Conservation (phyloP, 1,140 invertebrate genomes). For the Drosophila gunungcola region DNA sequence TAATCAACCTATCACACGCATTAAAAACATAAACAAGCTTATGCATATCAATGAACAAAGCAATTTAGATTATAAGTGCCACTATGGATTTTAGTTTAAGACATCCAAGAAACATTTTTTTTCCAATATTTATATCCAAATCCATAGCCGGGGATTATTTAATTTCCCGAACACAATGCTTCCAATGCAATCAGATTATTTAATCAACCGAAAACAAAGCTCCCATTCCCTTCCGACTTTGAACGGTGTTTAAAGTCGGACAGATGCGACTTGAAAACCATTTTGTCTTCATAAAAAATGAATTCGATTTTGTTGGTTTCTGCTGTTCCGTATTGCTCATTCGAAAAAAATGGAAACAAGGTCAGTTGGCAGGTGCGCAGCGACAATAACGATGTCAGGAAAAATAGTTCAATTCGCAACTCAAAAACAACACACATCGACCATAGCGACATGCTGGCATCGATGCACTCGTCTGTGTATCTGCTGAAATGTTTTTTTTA, state of each 20-base stretch:
- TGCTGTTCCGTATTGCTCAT: constrained; percentile 7
- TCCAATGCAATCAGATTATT: background rate
- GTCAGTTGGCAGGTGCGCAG: constrained; percentile 46
- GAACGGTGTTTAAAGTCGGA: constrained; percentile 5
- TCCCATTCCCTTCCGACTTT: background rate
- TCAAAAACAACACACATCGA: constrained; percentile 35
- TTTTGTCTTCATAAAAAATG: constrained; percentile 42
- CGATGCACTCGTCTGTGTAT: constrained; percentile 10
- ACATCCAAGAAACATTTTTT: no score
- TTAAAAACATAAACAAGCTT: no score
- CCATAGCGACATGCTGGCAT: constrained; percentile 13
- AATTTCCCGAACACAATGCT: background rate
- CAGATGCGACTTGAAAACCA: constrained; percentile 33
- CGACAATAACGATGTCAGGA: constrained; percentile 43
- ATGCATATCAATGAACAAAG: no score
- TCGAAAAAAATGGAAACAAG: constrained; percentile 24
- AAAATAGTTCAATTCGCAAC: constrained; percentile 41
- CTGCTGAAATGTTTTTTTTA: constrained; percentile 27
- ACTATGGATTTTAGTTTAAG: no score
- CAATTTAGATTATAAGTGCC: no score
- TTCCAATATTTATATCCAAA: no score
- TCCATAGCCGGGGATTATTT: no score
- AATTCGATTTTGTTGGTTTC: constrained; percentile 28
- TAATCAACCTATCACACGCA: no score
- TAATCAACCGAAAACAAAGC: constrained; percentile 14